Evolutionary conservation across 2,113 vertebrate genomes (phyloP), one percentile per base, ranked within the genome.

Genomic region (Rhipidura dahli): DNA sequence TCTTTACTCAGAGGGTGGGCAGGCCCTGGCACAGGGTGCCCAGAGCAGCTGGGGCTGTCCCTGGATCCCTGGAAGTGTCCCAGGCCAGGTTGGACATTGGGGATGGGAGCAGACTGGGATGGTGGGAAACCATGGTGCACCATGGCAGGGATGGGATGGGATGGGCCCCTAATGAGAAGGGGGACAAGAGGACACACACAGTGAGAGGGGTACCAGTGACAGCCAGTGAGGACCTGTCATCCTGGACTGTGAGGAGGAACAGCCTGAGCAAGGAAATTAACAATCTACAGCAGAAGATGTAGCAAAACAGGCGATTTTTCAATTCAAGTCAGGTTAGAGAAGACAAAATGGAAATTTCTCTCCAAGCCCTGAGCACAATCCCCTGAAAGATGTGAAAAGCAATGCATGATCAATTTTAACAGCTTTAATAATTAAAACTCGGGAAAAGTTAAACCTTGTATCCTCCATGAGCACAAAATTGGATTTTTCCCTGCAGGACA

Each of bases 81-180:
- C 0, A 44, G 44, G 11, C 14, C 72, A 60, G 37, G 53, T 0
- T 68, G 71, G 31, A 6, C n/a, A n/a, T n/a, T 1, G 0, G 26
- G 61, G 37, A 11, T 59, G 12, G 72, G 72, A 60, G 33, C 44
- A 14, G 0, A 53, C 63, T 60, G 61, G 70, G 11, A 18, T 0
- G 19, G 63, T 22, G 37, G 37, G 0, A n/a, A n/a, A n/a, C n/a
- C n/a, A n/a, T n/a, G n/a, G n/a, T n/a, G n/a, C n/a, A n/a, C n/a
- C 30, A 30, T 24, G 35, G 83, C 60, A 28, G n/a, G 23, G 42
- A n/a, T 30, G 70, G 60, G 1, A 31, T 1, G 4, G 28, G n/a
- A 7, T 11, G 33, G 20, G n/a, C 15, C 22, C 12, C 16, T n/a
- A 10, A 16, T 5, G 59, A 57, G 27, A 5, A 53, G 20, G 10